phyloP scores from a whole-genome alignment of 1,140 invertebrate species.

The Drosophila neocordata region DNA sequence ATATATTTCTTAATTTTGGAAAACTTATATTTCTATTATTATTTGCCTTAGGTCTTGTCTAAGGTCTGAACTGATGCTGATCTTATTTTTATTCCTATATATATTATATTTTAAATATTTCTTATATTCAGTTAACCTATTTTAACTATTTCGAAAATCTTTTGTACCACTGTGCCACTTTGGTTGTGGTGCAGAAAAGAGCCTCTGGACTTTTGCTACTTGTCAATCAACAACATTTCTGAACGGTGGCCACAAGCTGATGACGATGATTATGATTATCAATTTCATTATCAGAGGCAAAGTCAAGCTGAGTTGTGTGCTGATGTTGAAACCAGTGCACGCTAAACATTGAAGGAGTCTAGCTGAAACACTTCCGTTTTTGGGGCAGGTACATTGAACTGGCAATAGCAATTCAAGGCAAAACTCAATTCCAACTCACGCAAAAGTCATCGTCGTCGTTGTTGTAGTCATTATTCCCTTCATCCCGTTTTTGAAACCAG shows the following conservation, averaged over 20 bases:
- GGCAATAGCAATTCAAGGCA: constrained; percentile 12
- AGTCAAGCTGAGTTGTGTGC: constrained; percentile 2
- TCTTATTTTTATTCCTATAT: neutral
- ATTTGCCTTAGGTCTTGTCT: no score
- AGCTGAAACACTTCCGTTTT: constrained; percentile 70
- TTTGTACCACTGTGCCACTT: constrained; percentile 12
- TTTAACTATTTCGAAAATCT: neutral
- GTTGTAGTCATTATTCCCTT: constrained; percentile 35
- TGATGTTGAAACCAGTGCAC: constrained; percentile 4
- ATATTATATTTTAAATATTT: neutral
- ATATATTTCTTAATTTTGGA: no score
- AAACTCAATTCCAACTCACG: constrained; percentile 37
- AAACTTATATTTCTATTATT: no score
- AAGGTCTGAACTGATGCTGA: no score
- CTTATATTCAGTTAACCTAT: neutral
- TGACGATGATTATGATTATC: constrained; percentile 67
- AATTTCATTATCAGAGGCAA: constrained; percentile 50
- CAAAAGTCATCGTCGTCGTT: constrained; percentile 27
- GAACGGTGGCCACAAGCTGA: constrained; percentile 30
- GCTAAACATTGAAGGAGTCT: constrained; percentile 18
- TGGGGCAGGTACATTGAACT: constrained; percentile 51
- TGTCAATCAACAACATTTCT: constrained; percentile 75
- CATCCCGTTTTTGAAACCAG: constrained; percentile 7
- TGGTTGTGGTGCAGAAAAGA: constrained; percentile 8
- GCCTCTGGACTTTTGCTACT: constrained; percentile 38